Base-by-base conservation (phyloP, 2,113 vertebrate species). In the Zootoca vivipara region DNA sequence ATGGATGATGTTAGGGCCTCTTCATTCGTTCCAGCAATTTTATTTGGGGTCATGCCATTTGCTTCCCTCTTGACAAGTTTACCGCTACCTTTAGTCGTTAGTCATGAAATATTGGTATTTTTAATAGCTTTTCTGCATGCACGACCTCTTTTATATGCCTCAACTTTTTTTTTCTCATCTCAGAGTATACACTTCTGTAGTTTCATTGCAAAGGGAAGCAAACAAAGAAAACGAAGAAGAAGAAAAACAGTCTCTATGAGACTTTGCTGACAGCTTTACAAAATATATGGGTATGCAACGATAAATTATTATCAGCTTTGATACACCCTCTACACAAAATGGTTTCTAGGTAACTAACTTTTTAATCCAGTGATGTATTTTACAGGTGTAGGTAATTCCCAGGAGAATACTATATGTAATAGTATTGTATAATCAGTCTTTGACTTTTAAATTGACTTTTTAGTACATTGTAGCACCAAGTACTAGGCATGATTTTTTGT, bases 131-230 rank as follows among this genome's bases (percentile, higher is more conserved):
- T 83, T 42, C n/a, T 38, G 16, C n/a, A 84, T 67, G 75, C 3
- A 7, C 24, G 78, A 28, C 40, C 42, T 33, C 26, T 86, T n/a
- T 91, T 74, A 70, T 69, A 77, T 52, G 22, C 1, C 0, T 89
- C 67, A 75, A 24, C 46, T 86, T 64, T 67, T 64, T 62, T 16
- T 78, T 1, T 2, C 46, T 52, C 35, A 89, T 28, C 20, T 86
- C 42, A 85, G 69, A 38, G 5, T 81, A 85, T 3, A 5, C 40
- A 24, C 35, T 75, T 35, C 33, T 69, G 15, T 85, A 20, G 87
- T 85, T 93, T 81, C 52, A 92, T 35, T 79, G 26, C 62, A 88
- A 78, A 88, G 78, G n/a, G 24, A 69, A 88, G 62, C 79, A 28
- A 40, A 62, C 58, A 58, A 82, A 33, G 65, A 40, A 82, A 28